phyloP scores from a whole-genome alignment of 2,113 vertebrate species.

The Menidia beryllina region DNA sequence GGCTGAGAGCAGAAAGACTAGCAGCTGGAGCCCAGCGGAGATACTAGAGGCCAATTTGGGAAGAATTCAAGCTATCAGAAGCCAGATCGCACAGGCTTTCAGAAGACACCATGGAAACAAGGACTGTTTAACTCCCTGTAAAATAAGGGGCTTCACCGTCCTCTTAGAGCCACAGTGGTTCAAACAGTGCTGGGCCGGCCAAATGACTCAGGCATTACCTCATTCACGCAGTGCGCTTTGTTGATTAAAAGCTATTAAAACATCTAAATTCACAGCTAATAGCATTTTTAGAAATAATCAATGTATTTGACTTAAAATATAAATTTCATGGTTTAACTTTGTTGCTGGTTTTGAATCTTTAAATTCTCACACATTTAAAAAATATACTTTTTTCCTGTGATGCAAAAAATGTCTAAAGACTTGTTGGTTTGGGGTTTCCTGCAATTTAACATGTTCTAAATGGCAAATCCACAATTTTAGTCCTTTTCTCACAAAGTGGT shows the following conservation, averaged over 20 bases:
- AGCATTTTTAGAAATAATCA: neutral
- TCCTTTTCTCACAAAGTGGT: neutral
- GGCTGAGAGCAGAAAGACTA: slow-evolving; percentile 26
- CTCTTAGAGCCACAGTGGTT: slow-evolving; percentile 27
- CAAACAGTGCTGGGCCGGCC: neutral
- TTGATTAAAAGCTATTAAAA: neutral
- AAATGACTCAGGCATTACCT: slow-evolving; percentile 8
- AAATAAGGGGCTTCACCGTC: slow-evolving; percentile 60
- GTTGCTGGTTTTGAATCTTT: neutral
- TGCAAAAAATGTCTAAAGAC: slow-evolving; percentile 63
- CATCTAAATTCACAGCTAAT: slow-evolving; percentile 1
- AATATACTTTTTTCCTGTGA: neutral
- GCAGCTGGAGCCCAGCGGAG: slow-evolving; percentile 50
- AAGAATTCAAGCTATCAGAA: slow-evolving; percentile 71
- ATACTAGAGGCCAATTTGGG: slow-evolving; percentile 56
- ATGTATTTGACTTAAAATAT: neutral
- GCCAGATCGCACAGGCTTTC: slow-evolving; percentile 64
- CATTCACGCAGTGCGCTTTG: neutral
- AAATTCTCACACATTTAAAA: slow-evolving; percentile 1
- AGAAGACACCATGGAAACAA: slow-evolving; percentile 60
- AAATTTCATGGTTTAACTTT: slow-evolving; percentile 10
- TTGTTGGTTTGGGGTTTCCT: slow-evolving; percentile 60
- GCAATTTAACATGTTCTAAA: slow-evolving; percentile 17
- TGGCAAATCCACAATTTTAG: slow-evolving; percentile 41
- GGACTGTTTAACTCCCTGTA: slow-evolving; percentile 28